Conservation (phyloP, 2,113 vertebrate genomes). For the Kryptolebias marmoratus region DNA sequence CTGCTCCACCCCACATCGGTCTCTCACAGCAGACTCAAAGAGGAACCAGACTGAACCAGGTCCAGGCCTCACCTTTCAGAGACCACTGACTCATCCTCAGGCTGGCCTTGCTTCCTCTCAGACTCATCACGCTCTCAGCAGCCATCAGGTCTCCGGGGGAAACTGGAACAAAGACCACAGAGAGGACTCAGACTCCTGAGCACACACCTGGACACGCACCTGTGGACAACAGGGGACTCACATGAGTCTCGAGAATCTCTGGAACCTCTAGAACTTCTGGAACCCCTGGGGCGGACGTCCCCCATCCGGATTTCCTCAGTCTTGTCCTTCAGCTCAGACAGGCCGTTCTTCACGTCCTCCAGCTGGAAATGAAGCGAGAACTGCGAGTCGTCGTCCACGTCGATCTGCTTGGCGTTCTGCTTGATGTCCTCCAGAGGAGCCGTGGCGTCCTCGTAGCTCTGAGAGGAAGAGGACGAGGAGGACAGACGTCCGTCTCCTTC, state of each 20-base stretch:
- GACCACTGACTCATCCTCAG: conserved; percentile 75
- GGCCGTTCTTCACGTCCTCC: conserved; percentile 63
- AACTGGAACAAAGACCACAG: conserved; percentile 42
- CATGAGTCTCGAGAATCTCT: conserved; percentile 46
- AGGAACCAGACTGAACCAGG: background rate
- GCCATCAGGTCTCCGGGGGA: conserved; percentile 32
- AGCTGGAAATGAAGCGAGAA: conserved; percentile 68
- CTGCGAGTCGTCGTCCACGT: conserved; percentile 48
- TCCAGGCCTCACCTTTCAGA: conserved; percentile 65
- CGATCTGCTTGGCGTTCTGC: background rate
- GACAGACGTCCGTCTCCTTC: background rate
- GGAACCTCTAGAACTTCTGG: conserved; percentile 35
- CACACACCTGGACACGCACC: background rate
- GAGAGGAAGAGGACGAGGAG: background rate
- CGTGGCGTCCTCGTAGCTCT: conserved; percentile 68
- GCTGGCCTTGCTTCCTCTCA: conserved; percentile 55
- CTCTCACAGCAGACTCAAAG: too few relatives aligned
- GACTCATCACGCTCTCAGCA: conserved; percentile 71
- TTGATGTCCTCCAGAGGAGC: conserved; percentile 40
- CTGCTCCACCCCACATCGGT: too few relatives aligned
- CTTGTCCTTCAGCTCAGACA: conserved; percentile 69
- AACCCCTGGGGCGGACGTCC: conserved; percentile 32
- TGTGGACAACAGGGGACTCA: conserved; percentile 30
- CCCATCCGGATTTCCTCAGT: conserved; percentile 70
- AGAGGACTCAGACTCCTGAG: background rate